phyloP scores from a whole-genome alignment of 2,888 invertebrate species.

The Callyntrura sp. region DNA sequence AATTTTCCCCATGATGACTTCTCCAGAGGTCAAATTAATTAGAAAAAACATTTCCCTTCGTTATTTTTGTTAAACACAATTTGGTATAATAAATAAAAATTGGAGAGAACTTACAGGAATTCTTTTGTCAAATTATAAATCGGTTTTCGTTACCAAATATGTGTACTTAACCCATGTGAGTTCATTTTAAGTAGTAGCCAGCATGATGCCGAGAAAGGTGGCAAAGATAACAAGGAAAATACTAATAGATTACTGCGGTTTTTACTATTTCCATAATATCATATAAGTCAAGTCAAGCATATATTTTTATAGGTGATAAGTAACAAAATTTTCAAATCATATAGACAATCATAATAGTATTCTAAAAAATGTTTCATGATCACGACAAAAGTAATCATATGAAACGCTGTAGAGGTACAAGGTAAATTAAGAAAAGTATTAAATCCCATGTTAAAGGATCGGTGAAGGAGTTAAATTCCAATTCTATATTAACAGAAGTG shows the following conservation, averaged over 20 bases:
- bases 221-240: slow-evolving; percentile 79
- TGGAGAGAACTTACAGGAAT: slow-evolving; percentile 80
- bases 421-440: background rate
- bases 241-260: slow-evolving; percentile 69
- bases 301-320: slow-evolving; percentile 51
- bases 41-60: slow-evolving; percentile 84
- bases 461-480: slow-evolving; percentile 11
- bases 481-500: slow-evolving; percentile 10
- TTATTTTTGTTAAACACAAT: slow-evolving; percentile 81
- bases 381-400: slow-evolving; percentile 10
- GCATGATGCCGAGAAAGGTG: slow-evolving; percentile 78
- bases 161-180: slow-evolving; percentile 77
- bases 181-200: slow-evolving; percentile 68
- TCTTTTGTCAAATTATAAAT: slow-evolving; percentile 74
- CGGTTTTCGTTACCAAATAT: slow-evolving; percentile 74
- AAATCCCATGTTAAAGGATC: slow-evolving; percentile 19
- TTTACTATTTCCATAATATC: slow-evolving; percentile 57
- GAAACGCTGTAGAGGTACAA: background rate
- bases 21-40: slow-evolving; percentile 84
- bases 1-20: slow-evolving; percentile 84
- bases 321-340: slow-evolving; percentile 50
- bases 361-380: slow-evolving; percentile 26
- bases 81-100: slow-evolving; percentile 78
- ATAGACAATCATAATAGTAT: slow-evolving; percentile 47
- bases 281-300: slow-evolving; percentile 55